Evolutionary conservation across 2,797 vertebrate species (phyloP), one percentile per base, ranked within the genome.

Genomic region (Paramormyrops hopkinsi): DNA sequence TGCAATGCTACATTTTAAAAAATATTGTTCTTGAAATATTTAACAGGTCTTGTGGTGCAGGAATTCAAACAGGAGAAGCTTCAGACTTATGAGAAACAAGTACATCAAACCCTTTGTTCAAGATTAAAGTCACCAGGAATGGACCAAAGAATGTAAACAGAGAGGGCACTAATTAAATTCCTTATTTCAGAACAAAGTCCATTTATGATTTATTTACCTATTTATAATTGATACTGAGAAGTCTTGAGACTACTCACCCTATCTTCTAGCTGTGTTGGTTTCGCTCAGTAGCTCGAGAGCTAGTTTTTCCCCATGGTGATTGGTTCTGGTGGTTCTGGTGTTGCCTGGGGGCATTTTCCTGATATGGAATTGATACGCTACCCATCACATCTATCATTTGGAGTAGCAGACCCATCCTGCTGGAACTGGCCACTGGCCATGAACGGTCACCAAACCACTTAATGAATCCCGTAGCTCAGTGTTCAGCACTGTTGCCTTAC

Each of bases 221-320:
- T 79, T 79, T 79, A 44, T 79, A 79, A 79, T 79, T 79, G 37
- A 79, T 79, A 44, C 33, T 73, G 73, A 79, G 73, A n/a, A 79
- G 37, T n/a, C 6, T 41, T 79, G 73, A 79, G 37, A n/a, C 37
- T 9, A 44, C 33, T 44, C 37, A 79, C 7, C 33, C 17, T 44
- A 12, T 3, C 9, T 79, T 79, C 17, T 41, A 79, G 37, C 11
- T 19, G 73, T n/a, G 41, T 12, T 79, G 19, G 73, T 79, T 79
- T 44, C 7, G 2, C 73, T 79, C 73, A 79, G 33, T 1, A 79
- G 37, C 37, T 79, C 0, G 14, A 41, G 69, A 37, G 69, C 37
- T 17, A 76, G 69, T 19, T 76, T 41, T 41, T 11, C 59, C 41
- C 41, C 73, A n/a, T n/a, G 17, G 73, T 44, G 73, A 44, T n/a